Percentiles rank a stretch among this genome's conserved stretches.
Evolutionary conservation across 2,888 invertebrate genomes (phyloP).

Genomic region (Unio delphinus): DNA sequence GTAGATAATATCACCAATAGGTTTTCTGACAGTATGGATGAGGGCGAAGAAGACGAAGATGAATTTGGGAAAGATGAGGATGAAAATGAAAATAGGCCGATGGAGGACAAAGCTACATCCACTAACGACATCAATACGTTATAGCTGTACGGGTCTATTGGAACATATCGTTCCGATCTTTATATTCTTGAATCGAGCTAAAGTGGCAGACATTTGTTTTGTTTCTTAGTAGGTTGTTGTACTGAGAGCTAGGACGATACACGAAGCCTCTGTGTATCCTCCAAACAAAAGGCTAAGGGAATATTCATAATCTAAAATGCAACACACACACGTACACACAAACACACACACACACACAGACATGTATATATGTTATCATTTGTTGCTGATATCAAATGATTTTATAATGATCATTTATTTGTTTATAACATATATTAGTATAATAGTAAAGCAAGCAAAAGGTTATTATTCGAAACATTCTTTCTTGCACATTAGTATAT

Average conservation of each 20-base stretch:
- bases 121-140: conserved; percentile 15
- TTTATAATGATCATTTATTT: too few relatives aligned
- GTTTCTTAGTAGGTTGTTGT: too few relatives aligned
- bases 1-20: conserved; percentile 44
- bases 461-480: too few relatives aligned
- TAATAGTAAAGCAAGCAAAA: too few relatives aligned
- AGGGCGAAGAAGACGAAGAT: conserved; percentile 53
- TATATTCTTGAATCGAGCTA: background rate
- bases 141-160: too few relatives aligned
- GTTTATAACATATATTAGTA: too few relatives aligned
- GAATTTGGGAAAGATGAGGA: conserved; percentile 37
- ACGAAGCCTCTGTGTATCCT: too few relatives aligned
- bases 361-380: background rate
- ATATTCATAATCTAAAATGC: too few relatives aligned
- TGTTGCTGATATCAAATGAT: too few relatives aligned
- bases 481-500: too few relatives aligned
- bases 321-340: background rate
- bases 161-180: background rate
- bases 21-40: conserved; percentile 55
- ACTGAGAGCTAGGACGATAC: too few relatives aligned
- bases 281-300: too few relatives aligned
- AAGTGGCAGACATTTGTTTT: background rate
- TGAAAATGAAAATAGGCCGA: conserved; percentile 25
- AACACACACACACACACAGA: conserved; percentile 5
- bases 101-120: conserved; percentile 33